Conservation (phyloP, 2,113 vertebrate species). For the Platysteira castanea region DNA sequence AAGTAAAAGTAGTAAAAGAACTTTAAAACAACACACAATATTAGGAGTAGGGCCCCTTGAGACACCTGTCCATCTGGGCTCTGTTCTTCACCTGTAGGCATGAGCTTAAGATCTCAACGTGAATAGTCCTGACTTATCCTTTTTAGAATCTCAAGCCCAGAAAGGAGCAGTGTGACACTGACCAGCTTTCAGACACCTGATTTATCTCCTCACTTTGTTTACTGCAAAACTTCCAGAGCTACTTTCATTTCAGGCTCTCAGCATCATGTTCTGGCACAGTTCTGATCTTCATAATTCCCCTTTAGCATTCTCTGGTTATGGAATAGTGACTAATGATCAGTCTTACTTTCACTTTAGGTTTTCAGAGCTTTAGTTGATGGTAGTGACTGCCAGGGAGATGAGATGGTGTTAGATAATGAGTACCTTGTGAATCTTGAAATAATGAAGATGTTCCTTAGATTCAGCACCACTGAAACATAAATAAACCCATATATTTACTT, state of each 20-base stretch:
- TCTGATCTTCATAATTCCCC: not conserved
- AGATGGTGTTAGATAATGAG: not conserved
- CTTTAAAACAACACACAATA: conserved; percentile 41
- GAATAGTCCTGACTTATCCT: not conserved
- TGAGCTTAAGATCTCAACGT: not conserved
- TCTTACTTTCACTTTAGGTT: not conserved
- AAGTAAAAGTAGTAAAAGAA: conserved; percentile 5
- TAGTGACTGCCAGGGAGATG: not conserved
- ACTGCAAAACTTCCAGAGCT: not conserved
- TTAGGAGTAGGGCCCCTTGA: not conserved
- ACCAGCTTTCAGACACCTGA: not conserved
- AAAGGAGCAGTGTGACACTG: not conserved
- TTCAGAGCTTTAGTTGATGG: not conserved
- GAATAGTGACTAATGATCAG: not conserved
- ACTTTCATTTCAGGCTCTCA: not conserved
- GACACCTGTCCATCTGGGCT: not conserved
- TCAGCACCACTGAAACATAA: not conserved
- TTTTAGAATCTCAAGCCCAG: not conserved
- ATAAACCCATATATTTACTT: not conserved
- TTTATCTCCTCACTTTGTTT: not conserved
- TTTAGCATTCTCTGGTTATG: not conserved
- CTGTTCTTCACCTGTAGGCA: not conserved
- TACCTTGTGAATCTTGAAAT: not conserved
- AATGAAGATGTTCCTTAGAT: not conserved
- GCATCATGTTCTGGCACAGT: not conserved